These are phyloP conservation scores for Athetis lepigone DNA, from an alignment of 2,888 invertebrate genomes.

Conservation along the genomic window DNA sequence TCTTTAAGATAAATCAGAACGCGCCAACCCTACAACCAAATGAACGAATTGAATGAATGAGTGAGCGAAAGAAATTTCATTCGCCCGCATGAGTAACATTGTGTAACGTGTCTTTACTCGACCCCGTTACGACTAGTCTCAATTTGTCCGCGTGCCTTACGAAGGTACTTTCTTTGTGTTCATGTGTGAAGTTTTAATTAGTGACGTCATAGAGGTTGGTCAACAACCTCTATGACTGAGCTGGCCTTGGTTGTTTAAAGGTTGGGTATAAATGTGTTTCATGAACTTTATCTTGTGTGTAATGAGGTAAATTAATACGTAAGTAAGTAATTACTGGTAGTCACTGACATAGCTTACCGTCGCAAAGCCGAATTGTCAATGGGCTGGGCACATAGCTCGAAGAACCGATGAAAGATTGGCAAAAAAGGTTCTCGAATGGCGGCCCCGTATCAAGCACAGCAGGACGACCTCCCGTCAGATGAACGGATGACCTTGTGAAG, in stretches of 20 bases:
- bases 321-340: too few species aligned
- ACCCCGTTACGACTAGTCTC: slow-evolving; percentile 59
- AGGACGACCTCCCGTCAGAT: too few species aligned
- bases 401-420: too few species aligned
- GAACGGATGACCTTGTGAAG: too few species aligned
- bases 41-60: slow-evolving; percentile 64
- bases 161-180: slow-evolving; percentile 44
- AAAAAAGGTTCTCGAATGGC: too few species aligned
- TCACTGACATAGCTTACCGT: too few species aligned
- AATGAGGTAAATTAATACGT: too few species aligned
- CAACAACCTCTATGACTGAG: slow-evolving; percentile 20
- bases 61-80: slow-evolving; percentile 66
- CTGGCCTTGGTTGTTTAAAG: slow-evolving; percentile 4
- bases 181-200: slow-evolving; percentile 45
- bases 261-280: neutral
- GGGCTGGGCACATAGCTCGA: too few species aligned
- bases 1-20: neutral
- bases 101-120: slow-evolving; percentile 58
- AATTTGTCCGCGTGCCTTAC: slow-evolving; percentile 54
- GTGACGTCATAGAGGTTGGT: slow-evolving; percentile 40
- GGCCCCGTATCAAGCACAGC: too few species aligned
- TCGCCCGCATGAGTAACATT: slow-evolving; percentile 62
- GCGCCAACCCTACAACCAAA: slow-evolving; percentile 52
- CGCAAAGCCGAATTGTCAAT: too few species aligned
- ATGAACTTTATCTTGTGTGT: neutral